Evolutionary conservation across 2,888 invertebrate species (phyloP).

Genomic region (Rhingia rostrata): DNA sequence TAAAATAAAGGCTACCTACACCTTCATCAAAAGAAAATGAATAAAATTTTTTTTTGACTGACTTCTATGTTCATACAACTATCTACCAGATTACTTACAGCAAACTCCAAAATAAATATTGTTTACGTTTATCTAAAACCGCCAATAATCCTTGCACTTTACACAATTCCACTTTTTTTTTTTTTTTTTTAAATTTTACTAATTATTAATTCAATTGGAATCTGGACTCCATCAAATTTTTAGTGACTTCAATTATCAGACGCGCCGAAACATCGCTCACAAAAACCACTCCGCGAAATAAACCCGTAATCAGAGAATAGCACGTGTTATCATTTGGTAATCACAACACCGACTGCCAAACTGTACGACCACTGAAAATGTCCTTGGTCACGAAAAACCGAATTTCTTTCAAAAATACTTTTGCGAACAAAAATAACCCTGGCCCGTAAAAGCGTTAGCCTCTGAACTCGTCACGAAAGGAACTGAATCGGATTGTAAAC

Average conservation of each 20-base stretch:
- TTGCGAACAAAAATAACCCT: not conserved
- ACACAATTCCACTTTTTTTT: no score
- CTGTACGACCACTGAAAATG: slow-evolving; percentile 31
- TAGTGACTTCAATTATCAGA: not conserved
- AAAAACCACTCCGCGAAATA: not conserved
- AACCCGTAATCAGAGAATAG: slow-evolving; percentile 6
- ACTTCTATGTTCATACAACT: no score
- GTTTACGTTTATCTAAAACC: no score
- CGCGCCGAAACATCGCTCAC: not conserved
- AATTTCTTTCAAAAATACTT: not conserved
- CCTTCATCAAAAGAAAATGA: no score
- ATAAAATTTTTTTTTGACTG: no score
- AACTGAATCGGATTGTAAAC: slow-evolving; percentile 70
- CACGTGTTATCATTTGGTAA: slow-evolving; percentile 70
- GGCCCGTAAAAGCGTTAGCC: slow-evolving; percentile 50
- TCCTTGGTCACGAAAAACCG: slow-evolving; percentile 28
- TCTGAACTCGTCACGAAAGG: slow-evolving; percentile 58
- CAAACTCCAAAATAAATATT: no score
- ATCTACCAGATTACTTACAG: no score
- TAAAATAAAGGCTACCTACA: no score
- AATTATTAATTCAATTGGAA: not conserved
- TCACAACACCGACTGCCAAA: slow-evolving; percentile 64
- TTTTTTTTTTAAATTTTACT: not conserved
- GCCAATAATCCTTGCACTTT: no score
- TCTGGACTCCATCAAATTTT: no score